phyloP scores from a whole-genome alignment of 2,113 vertebrate species.

The Struthidea cinerea region DNA sequence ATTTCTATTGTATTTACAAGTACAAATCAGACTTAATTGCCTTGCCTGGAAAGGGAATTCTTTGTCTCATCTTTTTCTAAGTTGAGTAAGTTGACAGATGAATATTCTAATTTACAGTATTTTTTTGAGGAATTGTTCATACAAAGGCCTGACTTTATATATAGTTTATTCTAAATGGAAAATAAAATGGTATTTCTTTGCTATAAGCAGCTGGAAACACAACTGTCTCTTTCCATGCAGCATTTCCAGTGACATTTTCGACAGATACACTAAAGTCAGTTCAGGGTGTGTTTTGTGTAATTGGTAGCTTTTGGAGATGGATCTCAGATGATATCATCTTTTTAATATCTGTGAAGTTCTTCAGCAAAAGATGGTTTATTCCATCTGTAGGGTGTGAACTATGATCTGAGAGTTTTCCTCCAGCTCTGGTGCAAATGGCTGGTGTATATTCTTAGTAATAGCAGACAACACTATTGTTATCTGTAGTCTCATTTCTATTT shows the following conservation, averaged over 20 bases:
- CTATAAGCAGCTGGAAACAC: neutral
- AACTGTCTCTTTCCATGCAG: neutral
- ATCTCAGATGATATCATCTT: neutral
- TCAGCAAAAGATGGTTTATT: neutral
- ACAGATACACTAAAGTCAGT: neutral
- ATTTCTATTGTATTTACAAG: neutral
- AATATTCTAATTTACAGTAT: neutral
- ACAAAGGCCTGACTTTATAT: neutral
- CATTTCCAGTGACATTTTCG: neutral
- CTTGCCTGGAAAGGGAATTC: neutral
- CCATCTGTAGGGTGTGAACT: conserved; percentile 1
- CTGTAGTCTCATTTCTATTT: neutral
- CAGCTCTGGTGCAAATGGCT: neutral
- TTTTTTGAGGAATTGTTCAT: neutral
- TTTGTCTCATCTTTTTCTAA: neutral
- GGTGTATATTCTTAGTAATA: neutral
- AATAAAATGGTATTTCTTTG: neutral
- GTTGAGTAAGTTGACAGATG: neutral
- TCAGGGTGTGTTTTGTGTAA: neutral
- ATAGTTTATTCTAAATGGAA: neutral
- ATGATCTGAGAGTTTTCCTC: conserved; percentile 11
- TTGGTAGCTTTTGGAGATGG: neutral
- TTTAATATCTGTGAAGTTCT: neutral
- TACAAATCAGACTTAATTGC: neutral
- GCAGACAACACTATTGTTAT: neutral